Conservation (phyloP, 2,113 vertebrate genomes). For the Campylomormyrus tamandua region DNA sequence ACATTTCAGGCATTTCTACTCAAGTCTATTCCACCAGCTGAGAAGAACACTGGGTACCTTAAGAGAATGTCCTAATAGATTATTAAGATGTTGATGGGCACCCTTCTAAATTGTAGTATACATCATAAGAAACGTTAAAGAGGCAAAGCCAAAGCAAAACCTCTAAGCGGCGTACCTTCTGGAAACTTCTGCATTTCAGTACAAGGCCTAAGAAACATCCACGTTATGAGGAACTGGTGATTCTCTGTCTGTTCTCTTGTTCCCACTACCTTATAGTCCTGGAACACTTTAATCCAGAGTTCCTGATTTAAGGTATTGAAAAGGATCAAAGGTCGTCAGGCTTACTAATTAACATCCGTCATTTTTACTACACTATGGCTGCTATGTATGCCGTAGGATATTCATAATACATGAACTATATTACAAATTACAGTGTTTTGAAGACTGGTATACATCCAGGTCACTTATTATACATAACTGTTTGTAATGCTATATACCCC, state of each 20-base stretch:
- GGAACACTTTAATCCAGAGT: conserved; percentile 48
- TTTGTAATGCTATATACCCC: neutral
- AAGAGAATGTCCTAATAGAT: neutral
- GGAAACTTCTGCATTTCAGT: conserved; percentile 50
- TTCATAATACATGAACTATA: neutral
- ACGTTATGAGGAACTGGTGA: conserved; percentile 12
- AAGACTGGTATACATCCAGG: neutral
- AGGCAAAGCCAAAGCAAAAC: neutral
- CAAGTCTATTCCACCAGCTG: neutral
- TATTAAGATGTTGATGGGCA: neutral
- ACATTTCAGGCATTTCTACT: neutral
- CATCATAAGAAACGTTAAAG: neutral
- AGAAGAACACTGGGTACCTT: neutral
- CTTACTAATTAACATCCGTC: conserved; percentile 87
- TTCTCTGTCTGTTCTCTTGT: conserved; percentile 20
- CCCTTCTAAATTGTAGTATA: neutral
- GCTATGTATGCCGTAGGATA: neutral
- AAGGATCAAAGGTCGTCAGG: conserved; percentile 77
- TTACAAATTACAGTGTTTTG: neutral
- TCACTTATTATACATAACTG: neutral
- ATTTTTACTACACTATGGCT: conserved; percentile 30
- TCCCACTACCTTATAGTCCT: conserved; percentile 17
- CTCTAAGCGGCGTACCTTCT: conserved; percentile 61
- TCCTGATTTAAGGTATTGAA: conserved; percentile 60
- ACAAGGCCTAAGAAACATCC: conserved; percentile 13